A percentile compares a stretch with the other conserved stretches of the same genome.
phyloP scores from a whole-genome alignment of 2,797 vertebrate genomes.

The Decapterus maruadsi region DNA sequence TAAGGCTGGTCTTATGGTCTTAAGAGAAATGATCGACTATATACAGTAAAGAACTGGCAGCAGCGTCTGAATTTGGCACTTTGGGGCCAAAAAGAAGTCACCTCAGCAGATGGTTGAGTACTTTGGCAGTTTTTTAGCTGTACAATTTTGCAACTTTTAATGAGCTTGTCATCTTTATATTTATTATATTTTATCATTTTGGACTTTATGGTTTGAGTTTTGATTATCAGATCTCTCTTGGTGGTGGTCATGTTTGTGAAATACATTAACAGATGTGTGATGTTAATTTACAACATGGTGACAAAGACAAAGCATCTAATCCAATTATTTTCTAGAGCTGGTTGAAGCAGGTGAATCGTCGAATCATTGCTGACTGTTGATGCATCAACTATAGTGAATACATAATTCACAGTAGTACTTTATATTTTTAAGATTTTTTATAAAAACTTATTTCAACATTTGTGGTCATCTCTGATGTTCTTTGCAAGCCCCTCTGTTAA shows the following conservation, averaged over 20 bases:
- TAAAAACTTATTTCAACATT: background rate
- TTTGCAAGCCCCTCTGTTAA: slow-evolving; percentile 97
- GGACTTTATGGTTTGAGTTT: background rate
- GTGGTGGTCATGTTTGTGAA: background rate
- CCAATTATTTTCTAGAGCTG: too few relatives aligned
- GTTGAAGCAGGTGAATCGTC: too few relatives aligned
- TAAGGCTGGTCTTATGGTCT: too few relatives aligned
- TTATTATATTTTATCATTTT: too few relatives aligned
- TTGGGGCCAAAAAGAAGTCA: background rate
- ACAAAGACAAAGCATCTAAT: background rate
- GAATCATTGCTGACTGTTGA: background rate
- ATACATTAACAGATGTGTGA: background rate
- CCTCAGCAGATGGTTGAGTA: slow-evolving; percentile 16
- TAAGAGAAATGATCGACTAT: background rate
- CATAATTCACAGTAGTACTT: background rate
- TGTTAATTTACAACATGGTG: background rate
- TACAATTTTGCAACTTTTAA: background rate
- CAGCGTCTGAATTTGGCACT: background rate
- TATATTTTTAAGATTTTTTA: background rate
- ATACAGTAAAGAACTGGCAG: background rate
- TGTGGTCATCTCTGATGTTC: slow-evolving; percentile 78
- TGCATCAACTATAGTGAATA: background rate
- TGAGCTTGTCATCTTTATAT: background rate
- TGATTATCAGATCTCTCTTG: background rate
- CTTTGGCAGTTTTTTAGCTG: background rate